These are phyloP conservation scores for Bugulina stolonifera DNA, from an alignment of 2,888 invertebrate species.

Conservation along the genomic window DNA sequence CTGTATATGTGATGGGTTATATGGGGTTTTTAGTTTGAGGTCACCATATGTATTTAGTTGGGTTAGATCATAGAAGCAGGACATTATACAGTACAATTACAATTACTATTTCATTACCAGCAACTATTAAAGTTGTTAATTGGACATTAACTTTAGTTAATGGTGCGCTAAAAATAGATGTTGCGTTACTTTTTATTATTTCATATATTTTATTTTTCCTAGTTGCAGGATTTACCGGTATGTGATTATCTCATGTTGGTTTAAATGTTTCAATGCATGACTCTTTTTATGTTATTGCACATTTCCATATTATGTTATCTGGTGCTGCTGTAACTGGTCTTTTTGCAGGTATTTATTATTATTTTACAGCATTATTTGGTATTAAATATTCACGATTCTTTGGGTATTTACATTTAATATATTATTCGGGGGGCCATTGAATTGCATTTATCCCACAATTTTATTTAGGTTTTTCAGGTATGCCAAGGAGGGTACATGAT, in stretches of 20 bases:
- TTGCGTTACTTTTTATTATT: neutral
- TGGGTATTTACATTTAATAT: neutral
- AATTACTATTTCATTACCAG: neutral
- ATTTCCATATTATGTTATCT: constrained; percentile 7
- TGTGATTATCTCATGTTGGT: constrained; percentile 7
- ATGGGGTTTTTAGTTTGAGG: constrained; percentile 14
- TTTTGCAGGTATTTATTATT: neutral
- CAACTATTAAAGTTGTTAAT: neutral
- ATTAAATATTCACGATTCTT: neutral
- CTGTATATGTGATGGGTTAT: neutral
- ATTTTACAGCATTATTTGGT: neutral
- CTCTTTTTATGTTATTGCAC: neutral
- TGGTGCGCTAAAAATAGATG: neutral
- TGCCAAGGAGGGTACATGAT: neutral
- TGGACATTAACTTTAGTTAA: neutral
- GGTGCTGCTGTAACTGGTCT: neutral
- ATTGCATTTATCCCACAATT: neutral
- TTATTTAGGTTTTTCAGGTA: neutral
- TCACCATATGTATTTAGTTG: constrained; percentile 8
- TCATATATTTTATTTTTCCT: neutral
- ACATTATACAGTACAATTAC: constrained; percentile 1
- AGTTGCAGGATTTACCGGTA: constrained; percentile 1
- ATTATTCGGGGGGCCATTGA: neutral
- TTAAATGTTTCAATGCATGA: constrained; percentile 1
- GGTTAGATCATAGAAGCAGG: neutral